Evolutionary conservation across 2,888 invertebrate genomes (phyloP), one percentile per base, ranked within the genome.

Genomic region (Oxyteleia sp.): DNA sequence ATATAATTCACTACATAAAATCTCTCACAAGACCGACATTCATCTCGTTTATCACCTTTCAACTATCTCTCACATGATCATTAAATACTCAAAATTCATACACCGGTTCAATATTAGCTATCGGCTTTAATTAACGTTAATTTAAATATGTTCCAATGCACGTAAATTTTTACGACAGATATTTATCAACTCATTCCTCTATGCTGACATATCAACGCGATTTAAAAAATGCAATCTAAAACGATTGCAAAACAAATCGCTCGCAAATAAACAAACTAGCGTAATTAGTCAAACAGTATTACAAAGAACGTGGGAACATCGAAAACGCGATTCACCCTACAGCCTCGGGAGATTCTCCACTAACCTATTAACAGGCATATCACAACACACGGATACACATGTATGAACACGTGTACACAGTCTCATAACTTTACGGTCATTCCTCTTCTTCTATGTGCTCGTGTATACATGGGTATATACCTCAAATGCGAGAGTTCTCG

Each of bases 361-460:
- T 69, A 91, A 91, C 92, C 92, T 91, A 92, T 92, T 92, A 92
- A 92, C 92, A 92, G 92, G 91, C 91, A 91, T 92, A 92, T 91
- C 92, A 87, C 90, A 90, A 91, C 91, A 89, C 90, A 89, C 87
- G 89, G 88, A 89, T 88, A 90, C 88, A 88, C 76, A 68, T 89
- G 84, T 78, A 81, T 68, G 76, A 72, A 81, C 64, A 79, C 57
- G 81, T 78, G 75, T 64, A 76, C 71, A 72, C 68, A 78, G 68
- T 71, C 57, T 71, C 74, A 81, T 78, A 81, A 75, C 82, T 76
- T 76, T 61, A 51, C 76, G 75, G 63, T 63, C 71, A 59, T 69
- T 75, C 55, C 82, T 82, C 75, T 75, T 78, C 55, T 43, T 75
- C 55, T 5, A 26, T 43, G 47, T 43, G 49, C 29, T 4, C 23